phyloP scores from a whole-genome alignment of 2,113 vertebrate genomes.

The Peromyscus maniculatus region DNA sequence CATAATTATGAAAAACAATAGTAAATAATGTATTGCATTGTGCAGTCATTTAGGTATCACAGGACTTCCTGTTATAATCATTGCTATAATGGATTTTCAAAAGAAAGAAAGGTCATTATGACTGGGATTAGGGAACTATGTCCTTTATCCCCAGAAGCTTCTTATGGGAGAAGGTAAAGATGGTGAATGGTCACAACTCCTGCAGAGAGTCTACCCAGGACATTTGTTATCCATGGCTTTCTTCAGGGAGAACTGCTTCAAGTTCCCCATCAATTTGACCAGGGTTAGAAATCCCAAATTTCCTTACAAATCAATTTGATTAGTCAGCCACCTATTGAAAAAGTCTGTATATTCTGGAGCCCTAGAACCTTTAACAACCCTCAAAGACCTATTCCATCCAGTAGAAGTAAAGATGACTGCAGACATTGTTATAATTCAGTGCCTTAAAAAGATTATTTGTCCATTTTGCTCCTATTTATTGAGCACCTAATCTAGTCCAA shows the following conservation, averaged over 20 bases:
- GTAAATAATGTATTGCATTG: constrained; percentile 21
- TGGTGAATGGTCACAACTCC: not conserved
- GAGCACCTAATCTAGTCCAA: not conserved
- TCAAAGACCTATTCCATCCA: not conserved
- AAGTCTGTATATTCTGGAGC: not conserved
- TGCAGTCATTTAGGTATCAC: constrained; percentile 40
- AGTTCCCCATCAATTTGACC: constrained; percentile 28
- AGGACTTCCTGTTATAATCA: constrained; percentile 14
- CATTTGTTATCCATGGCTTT: not conserved
- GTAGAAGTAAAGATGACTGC: not conserved
- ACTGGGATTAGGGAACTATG: not conserved
- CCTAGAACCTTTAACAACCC: not conserved
- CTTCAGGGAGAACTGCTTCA: not conserved
- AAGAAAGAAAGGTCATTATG: constrained; percentile 26
- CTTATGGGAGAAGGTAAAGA: not conserved
- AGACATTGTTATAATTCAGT: constrained; percentile 6
- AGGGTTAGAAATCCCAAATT: constrained; percentile 3
- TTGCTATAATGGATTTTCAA: constrained; percentile 32
- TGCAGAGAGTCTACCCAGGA: not conserved
- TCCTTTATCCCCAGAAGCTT: not conserved
- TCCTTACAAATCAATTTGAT: constrained; percentile 3
- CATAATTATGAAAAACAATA: constrained; percentile 40
- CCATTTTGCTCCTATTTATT: not conserved
- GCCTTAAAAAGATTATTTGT: constrained; percentile 40
- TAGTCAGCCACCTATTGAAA: constrained; percentile 42